These are phyloP conservation scores for Zaprionus africanus DNA, from an alignment of 1,140 invertebrate genomes.

Conservation along the genomic window DNA sequence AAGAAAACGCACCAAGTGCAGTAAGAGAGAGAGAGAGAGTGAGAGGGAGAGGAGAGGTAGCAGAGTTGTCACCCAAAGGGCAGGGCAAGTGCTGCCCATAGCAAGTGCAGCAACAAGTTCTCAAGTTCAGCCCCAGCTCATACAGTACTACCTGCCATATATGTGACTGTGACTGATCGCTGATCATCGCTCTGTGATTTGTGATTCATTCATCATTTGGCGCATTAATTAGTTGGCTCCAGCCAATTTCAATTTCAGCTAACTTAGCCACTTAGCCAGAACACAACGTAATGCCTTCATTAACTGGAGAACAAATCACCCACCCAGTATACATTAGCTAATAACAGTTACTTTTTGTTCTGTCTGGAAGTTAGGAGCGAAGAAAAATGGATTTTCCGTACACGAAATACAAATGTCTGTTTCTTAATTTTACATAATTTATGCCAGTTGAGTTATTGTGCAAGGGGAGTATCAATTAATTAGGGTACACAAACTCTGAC, in stretches of 20 bases:
- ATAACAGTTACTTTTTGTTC: neutral
- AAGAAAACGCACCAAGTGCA: slow-evolving; percentile 42
- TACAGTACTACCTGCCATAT: slow-evolving; percentile 36
- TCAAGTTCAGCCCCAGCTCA: neutral
- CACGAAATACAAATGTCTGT: slow-evolving; percentile 4
- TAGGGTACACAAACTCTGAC: neutral
- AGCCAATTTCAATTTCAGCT: slow-evolving; percentile 5
- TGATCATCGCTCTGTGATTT: neutral
- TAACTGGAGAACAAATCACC: neutral
- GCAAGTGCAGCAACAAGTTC: slow-evolving; percentile 14
- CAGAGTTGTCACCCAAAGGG: slow-evolving; percentile 7
- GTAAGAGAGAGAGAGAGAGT: neutral
- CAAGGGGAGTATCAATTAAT: neutral
- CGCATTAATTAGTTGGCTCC: slow-evolving; percentile 23
- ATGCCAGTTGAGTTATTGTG: neutral
- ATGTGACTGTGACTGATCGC: neutral
- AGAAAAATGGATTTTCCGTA: neutral
- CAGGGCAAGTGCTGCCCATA: slow-evolving; percentile 17
- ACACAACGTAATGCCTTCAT: slow-evolving; percentile 5
- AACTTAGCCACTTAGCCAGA: neutral
- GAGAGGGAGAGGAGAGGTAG: neutral
- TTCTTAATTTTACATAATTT: slow-evolving; percentile 1
- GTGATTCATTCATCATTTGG: slow-evolving; percentile 38
- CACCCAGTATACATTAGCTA: neutral
- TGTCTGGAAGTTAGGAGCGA: neutral